Evolutionary conservation across 2,888 invertebrate genomes (phyloP), one percentile per base, ranked within the genome.

Genomic region (Dexiosoma caninum): DNA sequence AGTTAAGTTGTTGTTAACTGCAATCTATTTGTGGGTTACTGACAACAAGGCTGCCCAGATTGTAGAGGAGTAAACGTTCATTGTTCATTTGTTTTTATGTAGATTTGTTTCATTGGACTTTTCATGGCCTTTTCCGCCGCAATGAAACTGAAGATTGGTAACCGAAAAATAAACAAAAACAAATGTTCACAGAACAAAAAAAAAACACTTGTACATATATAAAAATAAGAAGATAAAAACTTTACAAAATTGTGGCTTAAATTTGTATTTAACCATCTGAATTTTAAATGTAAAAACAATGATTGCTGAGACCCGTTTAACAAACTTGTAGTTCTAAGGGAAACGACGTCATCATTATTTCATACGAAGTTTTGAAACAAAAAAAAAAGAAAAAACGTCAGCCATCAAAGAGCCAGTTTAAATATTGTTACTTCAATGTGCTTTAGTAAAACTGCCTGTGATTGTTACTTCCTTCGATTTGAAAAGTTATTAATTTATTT

Each of bases 191-290:
- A 69, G 53, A 14, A 37, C 0, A 19, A 55, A 44, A 44, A 9
- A 57, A 35, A 57, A 55, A 40, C 16, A 46, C 0, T n/a, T n/a
- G n/a, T n/a, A n/a, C n/a, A n/a, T n/a, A n/a, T n/a, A n/a, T n/a
- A n/a, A n/a, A n/a, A n/a, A n/a, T n/a, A n/a, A n/a, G n/a, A n/a
- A n/a, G n/a, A n/a, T n/a, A n/a, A 66, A 40, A 51, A 66, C 30
- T 76, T 53, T 71, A 62, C 71, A 76, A 76, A 80, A 67, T 76
- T 80, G 80, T 72, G 80, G 80, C 46, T 76, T 67, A 64, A 74
- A 77, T 77, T 74, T 74, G 67, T 72, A 81, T 70, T 75, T 64
- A 51, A 32, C 30, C 30, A 66, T 21, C 12, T 32, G 3, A 32
- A 46, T 46, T 46, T 62, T 46, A 46, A 16, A 44, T 30, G 10